Evolutionary conservation across 1,140 invertebrate species (phyloP).

Genomic region (Macrotrachela quadricornifera): DNA sequence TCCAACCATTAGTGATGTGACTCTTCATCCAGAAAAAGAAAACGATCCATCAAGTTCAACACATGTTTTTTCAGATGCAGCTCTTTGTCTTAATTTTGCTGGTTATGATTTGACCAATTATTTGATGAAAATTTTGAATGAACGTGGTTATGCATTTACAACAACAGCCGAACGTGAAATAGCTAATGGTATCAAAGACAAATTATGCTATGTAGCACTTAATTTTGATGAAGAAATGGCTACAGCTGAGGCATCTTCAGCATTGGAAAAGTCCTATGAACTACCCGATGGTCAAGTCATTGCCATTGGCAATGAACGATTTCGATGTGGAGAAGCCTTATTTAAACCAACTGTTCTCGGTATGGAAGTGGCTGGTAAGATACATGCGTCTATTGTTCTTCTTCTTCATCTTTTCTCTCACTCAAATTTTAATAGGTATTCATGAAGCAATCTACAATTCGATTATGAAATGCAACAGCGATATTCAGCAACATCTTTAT

Average conservation of each 20-base stretch:
- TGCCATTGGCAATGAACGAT: conserved; percentile 76
- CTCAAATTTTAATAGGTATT: not conserved
- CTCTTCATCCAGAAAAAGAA: too few relatives aligned
- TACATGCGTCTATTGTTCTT: not conserved
- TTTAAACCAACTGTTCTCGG: conserved; percentile 43
- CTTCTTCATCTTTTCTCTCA: not conserved
- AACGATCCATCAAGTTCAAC: conserved; percentile 50
- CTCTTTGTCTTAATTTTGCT: too few relatives aligned
- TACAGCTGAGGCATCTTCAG: conserved; percentile 64
- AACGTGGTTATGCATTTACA: too few relatives aligned
- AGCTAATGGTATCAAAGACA: conserved; percentile 39
- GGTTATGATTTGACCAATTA: conserved; percentile 84
- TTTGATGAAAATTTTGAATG: conserved; percentile 87
- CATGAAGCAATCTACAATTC: conserved; percentile 22
- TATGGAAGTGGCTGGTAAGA: conserved; percentile 19
- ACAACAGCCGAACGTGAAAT: conserved; percentile 9
- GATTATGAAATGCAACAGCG: conserved; percentile 86
- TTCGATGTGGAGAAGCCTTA: conserved; percentile 81
- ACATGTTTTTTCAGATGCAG: conserved; percentile 64
- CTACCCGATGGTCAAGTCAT: conserved; percentile 79
- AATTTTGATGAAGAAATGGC: conserved; percentile 87
- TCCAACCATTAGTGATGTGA: too few relatives aligned
- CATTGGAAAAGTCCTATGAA: conserved; percentile 70
- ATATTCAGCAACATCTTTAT: too few relatives aligned
- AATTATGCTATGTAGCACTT: conserved; percentile 66